Evolutionary conservation across 2,888 invertebrate species (phyloP).

Genomic region (Oxyteleia sp.): DNA sequence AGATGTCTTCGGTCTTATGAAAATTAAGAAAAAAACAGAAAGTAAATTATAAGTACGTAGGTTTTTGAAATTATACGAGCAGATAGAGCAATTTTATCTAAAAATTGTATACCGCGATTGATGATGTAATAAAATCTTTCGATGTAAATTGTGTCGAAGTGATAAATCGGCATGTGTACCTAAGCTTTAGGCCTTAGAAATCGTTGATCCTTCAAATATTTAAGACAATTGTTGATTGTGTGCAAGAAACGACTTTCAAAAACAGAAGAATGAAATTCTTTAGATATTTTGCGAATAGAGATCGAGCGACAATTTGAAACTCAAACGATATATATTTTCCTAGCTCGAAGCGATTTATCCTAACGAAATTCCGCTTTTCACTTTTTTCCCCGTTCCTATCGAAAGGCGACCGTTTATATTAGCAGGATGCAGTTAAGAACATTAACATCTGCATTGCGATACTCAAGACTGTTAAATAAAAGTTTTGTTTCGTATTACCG

Average conservation of each 20-base stretch:
- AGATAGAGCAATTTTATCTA: neutral
- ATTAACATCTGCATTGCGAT: slow-evolving; percentile 23
- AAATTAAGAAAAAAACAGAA: neutral
- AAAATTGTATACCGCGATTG: neutral
- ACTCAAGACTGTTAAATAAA: slow-evolving; percentile 33
- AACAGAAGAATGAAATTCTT: too few relatives aligned
- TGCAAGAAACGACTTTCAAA: slow-evolving; percentile 59
- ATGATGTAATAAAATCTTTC: slow-evolving; percentile 34
- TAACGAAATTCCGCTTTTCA: slow-evolving; percentile 39
- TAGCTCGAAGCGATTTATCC: slow-evolving; percentile 80
- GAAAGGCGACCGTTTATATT: slow-evolving; percentile 14
- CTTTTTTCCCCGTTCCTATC: slow-evolving; percentile 2
- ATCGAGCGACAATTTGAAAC: slow-evolving; percentile 48
- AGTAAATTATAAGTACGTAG: slow-evolving; percentile 1
- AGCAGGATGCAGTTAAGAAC: slow-evolving; percentile 1
- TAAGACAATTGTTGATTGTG: slow-evolving; percentile 78
- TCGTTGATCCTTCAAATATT: slow-evolving; percentile 82
- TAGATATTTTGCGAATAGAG: neutral
- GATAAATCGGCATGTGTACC: slow-evolving; percentile 77
- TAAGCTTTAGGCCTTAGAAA: slow-evolving; percentile 84
- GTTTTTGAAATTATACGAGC: neutral
- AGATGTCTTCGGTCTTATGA: slow-evolving; percentile 25
- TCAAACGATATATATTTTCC: slow-evolving; percentile 79
- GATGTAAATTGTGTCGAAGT: slow-evolving; percentile 5
- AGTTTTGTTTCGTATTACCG: slow-evolving; percentile 13